Percentiles rank a stretch among this genome's conserved stretches.
phyloP scores from a whole-genome alignment of 2,888 invertebrate genomes.

The Tanaodytes sp. region DNA sequence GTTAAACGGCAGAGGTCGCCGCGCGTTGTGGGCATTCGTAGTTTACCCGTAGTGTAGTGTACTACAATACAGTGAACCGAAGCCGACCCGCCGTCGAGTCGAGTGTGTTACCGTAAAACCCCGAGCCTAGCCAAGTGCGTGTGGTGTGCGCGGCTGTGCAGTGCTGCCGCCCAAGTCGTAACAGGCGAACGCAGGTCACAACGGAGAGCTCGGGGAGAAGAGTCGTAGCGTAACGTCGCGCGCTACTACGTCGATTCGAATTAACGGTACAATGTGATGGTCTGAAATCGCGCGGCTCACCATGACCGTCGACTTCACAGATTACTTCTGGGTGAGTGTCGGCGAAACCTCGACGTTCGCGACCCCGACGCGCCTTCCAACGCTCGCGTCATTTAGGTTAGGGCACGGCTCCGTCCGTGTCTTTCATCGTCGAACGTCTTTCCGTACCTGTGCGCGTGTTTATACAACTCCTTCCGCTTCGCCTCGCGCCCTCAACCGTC shows the following conservation, averaged over 20 bases:
- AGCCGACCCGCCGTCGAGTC: too few species aligned
- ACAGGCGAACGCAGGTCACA: conserved; percentile 16
- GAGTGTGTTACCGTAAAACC: too few species aligned
- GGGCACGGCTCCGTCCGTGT: conserved; percentile 13
- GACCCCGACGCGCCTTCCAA: background rate
- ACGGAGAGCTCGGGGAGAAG: background rate
- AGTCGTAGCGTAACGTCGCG: conserved; percentile 28
- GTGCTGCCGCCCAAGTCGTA: conserved; percentile 35
- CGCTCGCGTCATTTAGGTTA: conserved; percentile 15
- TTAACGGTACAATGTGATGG: conserved; percentile 65
- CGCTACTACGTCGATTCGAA: conserved; percentile 27
- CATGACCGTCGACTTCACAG: conserved; percentile 77
- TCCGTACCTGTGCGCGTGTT: background rate
- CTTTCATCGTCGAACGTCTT: too few species aligned
- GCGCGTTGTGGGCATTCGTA: too few species aligned
- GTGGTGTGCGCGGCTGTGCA: conserved; percentile 15
- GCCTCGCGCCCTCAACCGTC: background rate
- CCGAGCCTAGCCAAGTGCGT: too few species aligned
- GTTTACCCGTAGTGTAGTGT: background rate
- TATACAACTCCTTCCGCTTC: background rate
- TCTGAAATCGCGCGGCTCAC: conserved; percentile 61
- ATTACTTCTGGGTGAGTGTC: conserved; percentile 77
- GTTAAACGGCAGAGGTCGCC: too few species aligned
- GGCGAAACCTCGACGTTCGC: too few species aligned
- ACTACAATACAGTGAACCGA: background rate